Percentiles rank a stretch among this genome's conserved stretches.
Evolutionary conservation across 2,888 invertebrate species (phyloP).

Genomic region (Polyploca ridens): DNA sequence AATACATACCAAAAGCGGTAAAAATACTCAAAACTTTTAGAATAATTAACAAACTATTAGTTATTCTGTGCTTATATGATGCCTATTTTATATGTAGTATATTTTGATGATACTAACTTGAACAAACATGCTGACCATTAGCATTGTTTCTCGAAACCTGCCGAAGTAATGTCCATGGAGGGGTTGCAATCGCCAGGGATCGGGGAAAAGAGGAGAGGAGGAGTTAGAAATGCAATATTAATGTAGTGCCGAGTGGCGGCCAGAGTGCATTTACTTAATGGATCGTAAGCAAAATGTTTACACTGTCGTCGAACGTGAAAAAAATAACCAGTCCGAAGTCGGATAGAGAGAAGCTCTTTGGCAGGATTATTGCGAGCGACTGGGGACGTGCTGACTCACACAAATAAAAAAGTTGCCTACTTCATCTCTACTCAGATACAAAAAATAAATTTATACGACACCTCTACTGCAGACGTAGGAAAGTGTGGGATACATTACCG

Average conservation of each 20-base stretch:
- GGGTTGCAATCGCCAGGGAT: slow-evolving; percentile 45
- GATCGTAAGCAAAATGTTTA: slow-evolving; percentile 80
- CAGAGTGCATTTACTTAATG: slow-evolving; percentile 82
- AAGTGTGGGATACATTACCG: slow-evolving; percentile 82
- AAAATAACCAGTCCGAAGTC: slow-evolving; percentile 59
- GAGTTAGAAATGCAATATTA: slow-evolving; percentile 86
- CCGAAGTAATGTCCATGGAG: slow-evolving; percentile 51
- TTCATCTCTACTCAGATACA: slow-evolving; percentile 51
- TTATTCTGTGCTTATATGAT: not conserved
- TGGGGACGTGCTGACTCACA: slow-evolving; percentile 60
- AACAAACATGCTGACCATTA: slow-evolving; percentile 41
- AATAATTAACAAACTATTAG: too few species aligned
- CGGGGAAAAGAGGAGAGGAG: slow-evolving; percentile 58
- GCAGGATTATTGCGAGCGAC: slow-evolving; percentile 70
- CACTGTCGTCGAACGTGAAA: slow-evolving; percentile 68
- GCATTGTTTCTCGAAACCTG: slow-evolving; percentile 53
- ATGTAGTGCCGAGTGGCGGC: slow-evolving; percentile 81
- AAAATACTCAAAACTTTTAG: too few species aligned
- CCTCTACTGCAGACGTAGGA: slow-evolving; percentile 71
- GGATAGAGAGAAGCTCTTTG: slow-evolving; percentile 69
- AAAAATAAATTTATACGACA: slow-evolving; percentile 74
- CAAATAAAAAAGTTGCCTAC: slow-evolving; percentile 69
- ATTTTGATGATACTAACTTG: not conserved
- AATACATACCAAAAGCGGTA: too few species aligned
- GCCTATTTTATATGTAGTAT: not conserved